phyloP scores from a whole-genome alignment of 2,888 invertebrate species.

The Dryobota labecula region DNA sequence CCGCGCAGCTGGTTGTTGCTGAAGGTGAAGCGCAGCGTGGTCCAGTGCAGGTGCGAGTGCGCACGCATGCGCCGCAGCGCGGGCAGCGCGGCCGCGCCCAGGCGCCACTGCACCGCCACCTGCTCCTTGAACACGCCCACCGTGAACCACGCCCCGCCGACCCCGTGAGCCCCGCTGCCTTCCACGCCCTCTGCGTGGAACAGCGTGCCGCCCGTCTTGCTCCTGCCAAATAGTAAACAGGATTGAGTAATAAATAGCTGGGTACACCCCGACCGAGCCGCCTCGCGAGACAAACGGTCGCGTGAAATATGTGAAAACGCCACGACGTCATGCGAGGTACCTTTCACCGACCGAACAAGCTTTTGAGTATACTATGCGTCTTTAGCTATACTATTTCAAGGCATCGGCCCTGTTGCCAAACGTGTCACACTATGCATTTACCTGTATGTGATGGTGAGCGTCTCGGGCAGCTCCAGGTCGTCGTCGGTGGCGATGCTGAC shows the following conservation, averaged over 20 bases:
- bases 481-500: constrained; percentile 54
- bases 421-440: background rate
- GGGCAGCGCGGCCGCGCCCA: constrained; percentile 81
- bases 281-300: background rate
- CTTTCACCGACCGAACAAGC: background rate
- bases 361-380: too few species aligned
- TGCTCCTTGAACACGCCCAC: constrained; percentile 93
- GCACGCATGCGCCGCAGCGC: constrained; percentile 76
- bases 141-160: constrained; percentile 88
- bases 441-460: constrained; percentile 59
- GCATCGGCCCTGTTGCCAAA: background rate
- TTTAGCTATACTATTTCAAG: background rate
- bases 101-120: constrained; percentile 93
- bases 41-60: constrained; percentile 69
- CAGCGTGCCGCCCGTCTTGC: constrained; percentile 94
- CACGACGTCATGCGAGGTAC: background rate
- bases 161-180: constrained; percentile 66
- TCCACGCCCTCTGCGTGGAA: constrained; percentile 91
- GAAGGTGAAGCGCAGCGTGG: constrained; percentile 86
- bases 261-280: background rate
- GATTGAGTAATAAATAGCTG: too few species aligned
- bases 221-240: constrained; percentile 79
- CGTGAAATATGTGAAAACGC: background rate
- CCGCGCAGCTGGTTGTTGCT: constrained; percentile 65
- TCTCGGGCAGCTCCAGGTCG: constrained; percentile 53